Evolutionary conservation across 2,797 vertebrate species (phyloP).

Genomic region (Syncerus caffer): DNA sequence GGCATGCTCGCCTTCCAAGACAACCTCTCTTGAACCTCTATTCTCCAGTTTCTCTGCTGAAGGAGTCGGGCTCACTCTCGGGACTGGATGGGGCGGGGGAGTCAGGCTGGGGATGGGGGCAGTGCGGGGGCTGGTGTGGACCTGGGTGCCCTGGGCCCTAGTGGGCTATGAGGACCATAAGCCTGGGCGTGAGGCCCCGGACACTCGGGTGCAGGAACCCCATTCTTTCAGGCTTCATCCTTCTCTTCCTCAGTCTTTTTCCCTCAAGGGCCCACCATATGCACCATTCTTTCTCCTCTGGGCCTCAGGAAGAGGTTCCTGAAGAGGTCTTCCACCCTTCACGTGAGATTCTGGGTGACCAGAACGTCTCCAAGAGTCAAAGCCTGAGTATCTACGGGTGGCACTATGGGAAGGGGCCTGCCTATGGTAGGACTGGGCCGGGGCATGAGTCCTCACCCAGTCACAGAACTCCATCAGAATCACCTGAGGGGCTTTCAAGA

Average conservation of each 20-base stretch:
- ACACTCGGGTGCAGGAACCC: not conserved
- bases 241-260: not conserved
- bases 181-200: not conserved
- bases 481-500: not conserved
- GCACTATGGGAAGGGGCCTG: not conserved
- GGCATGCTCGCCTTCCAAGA: not conserved
- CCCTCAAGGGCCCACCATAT: not conserved
- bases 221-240: not conserved
- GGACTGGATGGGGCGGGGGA: accelerated
- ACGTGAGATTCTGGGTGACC: not conserved
- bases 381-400: not conserved
- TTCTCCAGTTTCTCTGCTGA: not conserved
- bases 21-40: not conserved
- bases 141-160: not conserved
- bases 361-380: not conserved
- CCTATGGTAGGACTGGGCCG: not conserved
- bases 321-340: not conserved
- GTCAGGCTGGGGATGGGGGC: not conserved
- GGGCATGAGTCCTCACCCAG: not conserved
- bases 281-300: not conserved
- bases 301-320: not conserved
- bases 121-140: not conserved
- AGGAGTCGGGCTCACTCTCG: not conserved
- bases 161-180: not conserved
- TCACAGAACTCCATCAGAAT: not conserved